Evolutionary conservation across 2,113 vertebrate species (phyloP).

Genomic region (Cranoglanis bouderius): DNA sequence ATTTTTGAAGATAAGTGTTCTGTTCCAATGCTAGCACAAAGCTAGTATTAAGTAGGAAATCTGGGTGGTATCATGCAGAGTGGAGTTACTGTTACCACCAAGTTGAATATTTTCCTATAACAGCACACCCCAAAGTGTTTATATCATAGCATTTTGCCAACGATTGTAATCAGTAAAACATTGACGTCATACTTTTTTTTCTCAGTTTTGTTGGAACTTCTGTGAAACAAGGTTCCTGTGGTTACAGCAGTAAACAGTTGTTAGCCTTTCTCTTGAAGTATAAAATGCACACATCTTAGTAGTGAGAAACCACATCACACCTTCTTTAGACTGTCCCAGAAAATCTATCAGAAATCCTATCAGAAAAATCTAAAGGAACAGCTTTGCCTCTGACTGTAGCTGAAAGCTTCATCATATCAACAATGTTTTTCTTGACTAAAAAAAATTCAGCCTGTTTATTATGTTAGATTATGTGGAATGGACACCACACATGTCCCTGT

Average conservation of each 20-base stretch:
- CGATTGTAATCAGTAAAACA: background rate
- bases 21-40: background rate
- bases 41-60: background rate
- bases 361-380: background rate
- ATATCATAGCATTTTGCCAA: background rate
- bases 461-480: background rate
- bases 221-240: background rate
- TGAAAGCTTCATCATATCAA: background rate
- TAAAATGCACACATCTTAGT: background rate
- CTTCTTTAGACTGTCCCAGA: background rate
- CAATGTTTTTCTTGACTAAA: background rate
- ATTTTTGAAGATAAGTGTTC: background rate
- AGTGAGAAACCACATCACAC: background rate
- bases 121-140: background rate
- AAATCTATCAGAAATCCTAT: background rate
- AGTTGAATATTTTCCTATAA: background rate
- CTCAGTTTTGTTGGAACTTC: background rate
- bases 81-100: background rate
- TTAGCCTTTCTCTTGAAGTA: background rate
- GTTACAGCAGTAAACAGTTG: background rate
- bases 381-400: background rate
- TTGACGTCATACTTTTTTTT: background rate
- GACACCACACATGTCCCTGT: background rate
- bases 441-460: background rate
- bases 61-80: background rate